These are phyloP conservation scores for Cryptomyrus ogoouensis DNA, from an alignment of 2,113 vertebrate genomes.

Conservation along the genomic window DNA sequence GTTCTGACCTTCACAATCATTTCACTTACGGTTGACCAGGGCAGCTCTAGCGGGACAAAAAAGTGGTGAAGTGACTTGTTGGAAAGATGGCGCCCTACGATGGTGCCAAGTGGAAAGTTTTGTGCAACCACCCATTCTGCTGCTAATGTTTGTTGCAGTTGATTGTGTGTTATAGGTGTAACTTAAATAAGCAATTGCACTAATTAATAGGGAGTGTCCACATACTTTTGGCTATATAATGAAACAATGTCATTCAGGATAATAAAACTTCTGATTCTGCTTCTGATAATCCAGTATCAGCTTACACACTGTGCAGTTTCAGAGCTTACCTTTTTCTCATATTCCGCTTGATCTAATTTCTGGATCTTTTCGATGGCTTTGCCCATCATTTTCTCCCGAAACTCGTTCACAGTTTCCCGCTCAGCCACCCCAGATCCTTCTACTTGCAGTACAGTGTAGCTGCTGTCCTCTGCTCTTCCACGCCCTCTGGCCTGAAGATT, in stretches of 20 bases:
- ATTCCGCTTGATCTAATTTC: conserved; percentile 58
- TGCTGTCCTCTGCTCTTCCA: conserved; percentile 85
- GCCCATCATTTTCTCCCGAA: conserved; percentile 82
- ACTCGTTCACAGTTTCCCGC: conserved; percentile 79
- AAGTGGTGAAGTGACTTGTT: background rate
- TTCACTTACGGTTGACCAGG: background rate
- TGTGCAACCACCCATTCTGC: background rate
- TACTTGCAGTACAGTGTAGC: conserved; percentile 73
- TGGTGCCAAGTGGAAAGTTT: background rate
- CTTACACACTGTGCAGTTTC: background rate
- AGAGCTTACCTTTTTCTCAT: conserved; percentile 67
- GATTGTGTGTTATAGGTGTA: background rate
- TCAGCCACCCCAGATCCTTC: conserved; percentile 73
- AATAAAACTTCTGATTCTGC: background rate
- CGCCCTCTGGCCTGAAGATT: conserved; percentile 74
- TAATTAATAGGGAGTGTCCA: background rate
- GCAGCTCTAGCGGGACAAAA: background rate
- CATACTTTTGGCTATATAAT: background rate
- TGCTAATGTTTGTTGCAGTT: background rate
- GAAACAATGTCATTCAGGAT: background rate
- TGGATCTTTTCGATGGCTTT: conserved; percentile 77
- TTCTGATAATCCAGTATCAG: background rate
- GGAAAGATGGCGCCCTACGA: background rate
- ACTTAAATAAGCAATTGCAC: background rate
- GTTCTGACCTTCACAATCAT: background rate